A percentile compares a stretch with the other conserved stretches of the same genome.
These are phyloP conservation scores for Daphoenositta chrysoptera DNA, from an alignment of 2,113 vertebrate species.

Conservation along the genomic window DNA sequence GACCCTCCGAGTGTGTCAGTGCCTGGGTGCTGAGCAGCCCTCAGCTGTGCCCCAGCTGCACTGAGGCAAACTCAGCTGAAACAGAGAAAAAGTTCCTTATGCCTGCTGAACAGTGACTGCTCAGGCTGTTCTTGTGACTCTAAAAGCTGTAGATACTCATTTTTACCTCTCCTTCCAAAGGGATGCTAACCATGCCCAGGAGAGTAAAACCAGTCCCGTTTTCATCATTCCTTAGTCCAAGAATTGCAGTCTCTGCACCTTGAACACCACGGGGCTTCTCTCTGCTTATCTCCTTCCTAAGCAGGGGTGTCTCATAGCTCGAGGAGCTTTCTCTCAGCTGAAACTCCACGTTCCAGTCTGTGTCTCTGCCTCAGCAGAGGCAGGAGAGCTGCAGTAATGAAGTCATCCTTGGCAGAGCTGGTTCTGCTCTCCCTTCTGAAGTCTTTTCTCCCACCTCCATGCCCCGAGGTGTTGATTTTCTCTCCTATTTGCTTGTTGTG, in stretches of 20 bases:
- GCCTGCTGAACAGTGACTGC: background rate
- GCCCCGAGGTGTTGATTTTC: background rate
- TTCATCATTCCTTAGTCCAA: background rate
- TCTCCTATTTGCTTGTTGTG: constrained; percentile 22
- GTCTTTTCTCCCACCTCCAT: background rate
- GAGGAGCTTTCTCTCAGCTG: background rate
- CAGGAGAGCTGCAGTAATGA: background rate
- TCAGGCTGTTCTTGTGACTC: background rate
- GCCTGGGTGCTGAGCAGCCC: background rate
- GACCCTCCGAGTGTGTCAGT: background rate
- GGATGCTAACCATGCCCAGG: background rate
- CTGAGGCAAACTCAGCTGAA: background rate
- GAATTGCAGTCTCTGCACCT: background rate
- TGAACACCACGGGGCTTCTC: background rate
- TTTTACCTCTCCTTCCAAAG: background rate
- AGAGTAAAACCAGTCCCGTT: background rate
- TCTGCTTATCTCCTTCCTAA: background rate
- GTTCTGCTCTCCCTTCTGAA: constrained; percentile 3
- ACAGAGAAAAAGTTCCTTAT: fast-evolving
- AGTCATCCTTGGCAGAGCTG: background rate
- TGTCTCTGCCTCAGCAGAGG: background rate
- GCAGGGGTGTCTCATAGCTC: background rate
- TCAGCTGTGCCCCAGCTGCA: fast-evolving
- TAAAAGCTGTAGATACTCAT: fast-evolving
- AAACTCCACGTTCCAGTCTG: fast-evolving